Evolutionary conservation across 1,140 invertebrate species (phyloP).

Genomic region (Notospermus geniculatus): DNA sequence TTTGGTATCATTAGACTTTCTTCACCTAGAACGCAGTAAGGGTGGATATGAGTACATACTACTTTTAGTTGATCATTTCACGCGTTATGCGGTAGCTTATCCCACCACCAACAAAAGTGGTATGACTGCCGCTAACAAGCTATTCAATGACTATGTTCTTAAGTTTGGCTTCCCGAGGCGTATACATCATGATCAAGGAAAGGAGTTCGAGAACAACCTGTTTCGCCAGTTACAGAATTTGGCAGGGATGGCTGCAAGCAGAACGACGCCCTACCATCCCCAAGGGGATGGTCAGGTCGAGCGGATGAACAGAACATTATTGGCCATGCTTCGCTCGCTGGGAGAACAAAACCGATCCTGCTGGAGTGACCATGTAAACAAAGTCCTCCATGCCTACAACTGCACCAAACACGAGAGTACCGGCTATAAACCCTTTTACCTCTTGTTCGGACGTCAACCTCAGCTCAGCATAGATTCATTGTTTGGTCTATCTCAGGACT

Average conservation of each 20-base stretch:
- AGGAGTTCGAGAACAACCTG: background rate
- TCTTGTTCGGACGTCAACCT: slow-evolving; percentile 24
- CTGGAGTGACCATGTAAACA: slow-evolving; percentile 13
- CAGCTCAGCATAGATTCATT: slow-evolving; percentile 20
- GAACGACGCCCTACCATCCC: slow-evolving; percentile 24
- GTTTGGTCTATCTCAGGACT: too few relatives aligned
- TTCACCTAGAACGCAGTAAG: background rate
- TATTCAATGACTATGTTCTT: slow-evolving; percentile 1
- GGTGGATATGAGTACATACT: background rate
- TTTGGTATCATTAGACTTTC: background rate
- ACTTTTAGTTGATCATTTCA: slow-evolving; percentile 1
- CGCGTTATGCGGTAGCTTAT: background rate
- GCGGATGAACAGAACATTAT: slow-evolving; percentile 12
- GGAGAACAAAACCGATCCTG: slow-evolving; percentile 5
- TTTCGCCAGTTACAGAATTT: slow-evolving; percentile 9
- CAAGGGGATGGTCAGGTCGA: slow-evolving; percentile 17
- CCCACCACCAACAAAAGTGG: background rate
- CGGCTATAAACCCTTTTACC: slow-evolving; percentile 16
- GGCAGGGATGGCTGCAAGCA: background rate
- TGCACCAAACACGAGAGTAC: slow-evolving; percentile 16
- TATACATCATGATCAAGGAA: background rate
- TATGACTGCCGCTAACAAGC: background rate
- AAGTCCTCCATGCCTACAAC: slow-evolving; percentile 18
- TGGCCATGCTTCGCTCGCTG: slow-evolving; percentile 19
- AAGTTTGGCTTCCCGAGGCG: background rate